Percentiles rank a stretch among this genome's conserved stretches.
phyloP scores from a whole-genome alignment of 2,797 vertebrate species.

The Antrozous pallidus region DNA sequence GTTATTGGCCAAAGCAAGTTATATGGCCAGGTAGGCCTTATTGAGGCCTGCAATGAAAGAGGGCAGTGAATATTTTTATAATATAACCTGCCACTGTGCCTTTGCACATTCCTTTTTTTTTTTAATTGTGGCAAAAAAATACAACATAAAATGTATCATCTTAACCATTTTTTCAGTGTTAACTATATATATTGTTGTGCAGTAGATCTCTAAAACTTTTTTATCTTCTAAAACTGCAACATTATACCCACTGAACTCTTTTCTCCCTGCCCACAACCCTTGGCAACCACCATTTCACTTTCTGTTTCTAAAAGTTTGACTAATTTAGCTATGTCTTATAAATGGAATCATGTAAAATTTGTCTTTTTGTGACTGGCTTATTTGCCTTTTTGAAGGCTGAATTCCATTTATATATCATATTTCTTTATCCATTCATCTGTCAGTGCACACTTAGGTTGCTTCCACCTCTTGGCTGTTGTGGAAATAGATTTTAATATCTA shows the following conservation, averaged over 20 bases:
- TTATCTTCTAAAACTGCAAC: neutral
- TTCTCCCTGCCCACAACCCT: neutral
- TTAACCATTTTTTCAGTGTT: neutral
- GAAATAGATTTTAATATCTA: conserved; percentile 22
- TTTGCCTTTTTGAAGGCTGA: neutral
- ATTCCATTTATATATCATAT: neutral
- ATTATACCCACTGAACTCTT: neutral
- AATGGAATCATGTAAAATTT: neutral
- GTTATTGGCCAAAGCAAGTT: neutral
- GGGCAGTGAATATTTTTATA: neutral
- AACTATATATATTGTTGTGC: neutral
- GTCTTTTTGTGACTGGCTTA: neutral
- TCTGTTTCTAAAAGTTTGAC: neutral
- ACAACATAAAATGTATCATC: neutral
- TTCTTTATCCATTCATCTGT: neutral
- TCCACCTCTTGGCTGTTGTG: neutral
- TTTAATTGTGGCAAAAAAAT: neutral
- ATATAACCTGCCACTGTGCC: neutral
- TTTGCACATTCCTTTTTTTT: neutral
- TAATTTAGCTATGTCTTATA: neutral
- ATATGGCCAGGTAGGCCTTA: neutral
- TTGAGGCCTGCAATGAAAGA: neutral
- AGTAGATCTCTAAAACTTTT: neutral
- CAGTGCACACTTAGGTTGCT: neutral
- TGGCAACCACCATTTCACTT: neutral